These are phyloP conservation scores for Ctenopoma multispine DNA, from an alignment of 2,797 vertebrate species.

Conservation along the genomic window DNA sequence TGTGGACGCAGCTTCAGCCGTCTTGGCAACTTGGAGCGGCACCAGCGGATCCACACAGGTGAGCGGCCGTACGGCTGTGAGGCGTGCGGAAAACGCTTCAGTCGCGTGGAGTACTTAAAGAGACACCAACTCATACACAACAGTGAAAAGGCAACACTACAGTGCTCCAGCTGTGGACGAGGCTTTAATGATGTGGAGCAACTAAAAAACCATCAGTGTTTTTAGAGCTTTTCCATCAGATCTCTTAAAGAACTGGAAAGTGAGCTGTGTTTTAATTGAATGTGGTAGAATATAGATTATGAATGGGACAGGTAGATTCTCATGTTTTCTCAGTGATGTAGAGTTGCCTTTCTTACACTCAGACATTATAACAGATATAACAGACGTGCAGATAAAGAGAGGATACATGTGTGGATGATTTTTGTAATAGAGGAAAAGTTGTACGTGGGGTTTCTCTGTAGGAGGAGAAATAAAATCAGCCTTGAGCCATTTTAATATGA, in stretches of 20 bases:
- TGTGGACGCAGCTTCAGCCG: slow-evolving; percentile 96
- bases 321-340: slow-evolving; percentile 30
- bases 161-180: slow-evolving; percentile 81
- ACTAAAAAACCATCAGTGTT: slow-evolving; percentile 84
- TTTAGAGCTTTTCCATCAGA: slow-evolving; percentile 44
- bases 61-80: slow-evolving; percentile 94
- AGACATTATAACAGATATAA: not conserved
- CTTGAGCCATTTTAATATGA: slow-evolving; percentile 51
- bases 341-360: slow-evolving; percentile 17
- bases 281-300: slow-evolving; percentile 40
- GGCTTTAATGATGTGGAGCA: slow-evolving; percentile 81
- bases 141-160: slow-evolving; percentile 74
- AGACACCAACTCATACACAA: slow-evolving; percentile 87
- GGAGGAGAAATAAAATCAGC: slow-evolving; percentile 23
- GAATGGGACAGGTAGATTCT: slow-evolving; percentile 41
- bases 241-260: slow-evolving; percentile 7
- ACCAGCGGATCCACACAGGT: slow-evolving; percentile 92
- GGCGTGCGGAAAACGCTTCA: slow-evolving; percentile 93
- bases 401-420: slow-evolving; percentile 10
- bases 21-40: slow-evolving; percentile 95
- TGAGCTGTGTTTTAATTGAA: slow-evolving; percentile 15
- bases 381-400: not conserved
- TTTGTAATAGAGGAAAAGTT: slow-evolving; percentile 15
- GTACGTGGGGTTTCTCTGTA: slow-evolving; percentile 32
- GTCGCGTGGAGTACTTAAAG: slow-evolving; percentile 87